These are phyloP conservation scores for Euphonia xanthogaster DNA, from an alignment of 2,797 vertebrate species.

Conservation along the genomic window DNA sequence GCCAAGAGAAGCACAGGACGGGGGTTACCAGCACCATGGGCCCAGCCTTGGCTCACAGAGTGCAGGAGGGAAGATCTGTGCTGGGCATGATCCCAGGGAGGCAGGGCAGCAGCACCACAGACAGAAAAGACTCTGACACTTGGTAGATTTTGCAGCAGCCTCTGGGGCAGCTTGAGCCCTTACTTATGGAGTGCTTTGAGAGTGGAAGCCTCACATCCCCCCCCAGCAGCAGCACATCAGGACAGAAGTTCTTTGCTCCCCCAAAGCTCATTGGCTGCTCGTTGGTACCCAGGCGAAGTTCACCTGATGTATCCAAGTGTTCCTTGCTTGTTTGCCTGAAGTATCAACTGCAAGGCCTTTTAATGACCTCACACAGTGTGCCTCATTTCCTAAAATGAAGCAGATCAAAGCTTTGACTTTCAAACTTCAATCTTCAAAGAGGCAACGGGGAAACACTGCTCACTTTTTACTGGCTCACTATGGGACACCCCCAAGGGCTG, in stretches of 20 bases:
- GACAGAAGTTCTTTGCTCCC: not conserved
- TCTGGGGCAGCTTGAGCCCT: not conserved
- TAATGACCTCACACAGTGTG: no score
- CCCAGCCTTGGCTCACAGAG: not conserved
- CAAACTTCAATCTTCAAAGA: not conserved
- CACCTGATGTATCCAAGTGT: not conserved
- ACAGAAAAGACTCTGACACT: not conserved
- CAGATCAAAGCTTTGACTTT: not conserved
- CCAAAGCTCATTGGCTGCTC: not conserved
- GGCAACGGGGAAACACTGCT: not conserved
- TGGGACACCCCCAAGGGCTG: fast-evolving
- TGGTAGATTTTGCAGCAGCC: not conserved
- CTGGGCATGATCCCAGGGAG: not conserved
- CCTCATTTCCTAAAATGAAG: not conserved
- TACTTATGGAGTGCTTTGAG: not conserved
- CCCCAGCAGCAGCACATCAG: not conserved
- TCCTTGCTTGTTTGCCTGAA: not conserved
- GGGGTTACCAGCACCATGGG: fast-evolving
- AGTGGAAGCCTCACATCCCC: fast-evolving
- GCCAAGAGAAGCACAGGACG: not conserved
- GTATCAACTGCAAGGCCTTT: not conserved
- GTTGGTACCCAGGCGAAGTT: fast-evolving
- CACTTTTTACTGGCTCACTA: not conserved
- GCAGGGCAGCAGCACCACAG: not conserved
- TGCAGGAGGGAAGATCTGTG: fast-evolving